Evolutionary conservation across 2,113 vertebrate genomes (phyloP).

Genomic region (Variabilichromis moorii): DNA sequence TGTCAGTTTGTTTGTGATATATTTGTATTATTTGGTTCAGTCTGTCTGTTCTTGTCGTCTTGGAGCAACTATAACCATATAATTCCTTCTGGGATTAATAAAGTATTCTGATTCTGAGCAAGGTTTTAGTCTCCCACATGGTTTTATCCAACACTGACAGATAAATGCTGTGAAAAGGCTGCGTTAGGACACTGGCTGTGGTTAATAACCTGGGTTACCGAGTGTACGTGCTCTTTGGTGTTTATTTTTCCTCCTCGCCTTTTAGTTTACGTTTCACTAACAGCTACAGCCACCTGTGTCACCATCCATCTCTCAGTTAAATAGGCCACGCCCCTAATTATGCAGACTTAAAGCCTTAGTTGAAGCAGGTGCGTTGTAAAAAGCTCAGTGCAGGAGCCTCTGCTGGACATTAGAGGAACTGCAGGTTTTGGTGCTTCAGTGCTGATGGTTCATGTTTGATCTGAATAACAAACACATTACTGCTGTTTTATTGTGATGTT

Average conservation of each 20-base stretch:
- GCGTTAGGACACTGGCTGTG: background rate
- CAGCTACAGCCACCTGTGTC: fast-evolving
- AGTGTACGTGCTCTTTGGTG: fast-evolving
- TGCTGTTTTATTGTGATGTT: background rate
- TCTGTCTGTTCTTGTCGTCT: background rate
- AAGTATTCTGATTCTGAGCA: background rate
- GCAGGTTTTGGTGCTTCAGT: background rate
- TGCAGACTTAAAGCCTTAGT: background rate
- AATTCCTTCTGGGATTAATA: background rate
- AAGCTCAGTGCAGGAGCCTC: background rate
- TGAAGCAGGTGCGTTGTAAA: background rate
- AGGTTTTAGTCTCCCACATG: background rate
- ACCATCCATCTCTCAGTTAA: background rate
- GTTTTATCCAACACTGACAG: background rate
- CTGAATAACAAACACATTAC: background rate
- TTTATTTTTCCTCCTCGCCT: background rate
- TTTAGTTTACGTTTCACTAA: background rate
- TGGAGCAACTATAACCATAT: background rate
- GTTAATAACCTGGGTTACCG: fast-evolving
- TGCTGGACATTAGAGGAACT: background rate
- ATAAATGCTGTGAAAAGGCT: background rate
- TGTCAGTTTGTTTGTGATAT: background rate
- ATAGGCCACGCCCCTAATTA: fast-evolving
- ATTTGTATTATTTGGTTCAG: background rate
- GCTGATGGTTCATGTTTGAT: background rate